Conservation (phyloP, 2,888 invertebrate species). For the Xylota segnis region DNA sequence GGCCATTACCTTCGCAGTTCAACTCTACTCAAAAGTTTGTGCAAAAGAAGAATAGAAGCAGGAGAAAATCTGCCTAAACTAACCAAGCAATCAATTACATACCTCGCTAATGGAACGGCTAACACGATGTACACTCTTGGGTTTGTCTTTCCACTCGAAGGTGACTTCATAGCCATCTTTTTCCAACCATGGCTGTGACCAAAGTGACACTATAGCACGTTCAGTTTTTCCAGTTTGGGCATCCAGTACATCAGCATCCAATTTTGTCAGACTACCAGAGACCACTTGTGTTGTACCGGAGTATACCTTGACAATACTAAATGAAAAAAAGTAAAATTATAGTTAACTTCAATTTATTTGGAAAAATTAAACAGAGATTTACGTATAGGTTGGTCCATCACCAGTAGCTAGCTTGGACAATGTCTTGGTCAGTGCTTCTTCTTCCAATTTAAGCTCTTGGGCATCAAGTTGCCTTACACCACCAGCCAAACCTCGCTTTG, state of each 20-base stretch:
- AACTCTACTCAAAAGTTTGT: neutral
- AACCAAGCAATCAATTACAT: neutral
- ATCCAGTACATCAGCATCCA: conserved; percentile 86
- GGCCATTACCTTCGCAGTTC: too few species aligned
- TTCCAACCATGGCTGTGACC: conserved; percentile 86
- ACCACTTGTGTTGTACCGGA: conserved; percentile 85
- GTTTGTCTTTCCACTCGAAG: conserved; percentile 83
- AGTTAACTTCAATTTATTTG: neutral
- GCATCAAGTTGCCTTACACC: conserved; percentile 66
- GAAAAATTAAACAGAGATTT: conserved; percentile 17
- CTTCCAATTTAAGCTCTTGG: conserved; percentile 77
- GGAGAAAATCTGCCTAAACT: neutral
- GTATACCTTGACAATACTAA: conserved; percentile 81
- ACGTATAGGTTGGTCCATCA: conserved; percentile 82
- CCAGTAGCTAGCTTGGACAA: conserved; percentile 80
- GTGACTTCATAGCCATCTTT: conserved; percentile 83
- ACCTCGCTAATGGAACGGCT: conserved; percentile 80
- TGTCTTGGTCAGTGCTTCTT: conserved; percentile 78
- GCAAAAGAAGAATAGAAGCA: neutral
- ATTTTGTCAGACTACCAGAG: conserved; percentile 86
- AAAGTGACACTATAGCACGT: conserved; percentile 84
- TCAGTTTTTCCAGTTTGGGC: conserved; percentile 83
- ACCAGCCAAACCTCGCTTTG: conserved; percentile 26
- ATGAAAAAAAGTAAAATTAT: conserved; percentile 36
- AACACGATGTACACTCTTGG: conserved; percentile 79